phyloP scores from a whole-genome alignment of 2,888 invertebrate species.

The Drosophila cognata region DNA sequence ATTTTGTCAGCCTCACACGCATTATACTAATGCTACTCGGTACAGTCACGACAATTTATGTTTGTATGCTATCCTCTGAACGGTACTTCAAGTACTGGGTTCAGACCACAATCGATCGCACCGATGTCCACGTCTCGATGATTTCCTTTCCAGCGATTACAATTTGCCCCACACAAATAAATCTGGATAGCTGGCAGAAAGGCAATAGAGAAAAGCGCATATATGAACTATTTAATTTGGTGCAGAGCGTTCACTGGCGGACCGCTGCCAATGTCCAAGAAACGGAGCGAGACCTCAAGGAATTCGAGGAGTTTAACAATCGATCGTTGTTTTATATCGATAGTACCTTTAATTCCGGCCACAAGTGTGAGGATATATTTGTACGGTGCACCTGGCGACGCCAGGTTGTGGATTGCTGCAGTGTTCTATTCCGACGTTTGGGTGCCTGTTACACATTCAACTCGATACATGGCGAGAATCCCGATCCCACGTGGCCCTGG shows the following conservation, averaged over 20 bases:
- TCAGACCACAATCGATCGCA: constrained; percentile 79
- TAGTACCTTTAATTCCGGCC: constrained; percentile 17
- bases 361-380: constrained; percentile 62
- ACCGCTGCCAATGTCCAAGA: background rate
- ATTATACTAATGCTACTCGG: constrained; percentile 50
- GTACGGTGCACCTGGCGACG: constrained; percentile 67
- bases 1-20: constrained; percentile 42
- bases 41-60: constrained; percentile 56
- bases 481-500: constrained; percentile 73
- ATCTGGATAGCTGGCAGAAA: background rate
- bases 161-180: constrained; percentile 65
- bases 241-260: constrained; percentile 42
- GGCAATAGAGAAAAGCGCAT: background rate
- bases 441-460: constrained; percentile 67
- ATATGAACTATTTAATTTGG: constrained; percentile 38
- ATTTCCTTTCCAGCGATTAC: constrained; percentile 76
- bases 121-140: constrained; percentile 79
- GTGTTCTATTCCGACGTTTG: constrained; percentile 46
- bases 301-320: constrained; percentile 27
- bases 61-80: constrained; percentile 65
- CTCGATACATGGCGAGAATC: constrained; percentile 27
- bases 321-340: constrained; percentile 14
- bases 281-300: constrained; percentile 1
- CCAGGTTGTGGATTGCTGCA: constrained; percentile 62
- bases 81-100: constrained; percentile 77